Percentiles rank a stretch among this genome's conserved stretches.
phyloP scores from a whole-genome alignment of 2,888 invertebrate genomes.

The Zygaena filipendulae region DNA sequence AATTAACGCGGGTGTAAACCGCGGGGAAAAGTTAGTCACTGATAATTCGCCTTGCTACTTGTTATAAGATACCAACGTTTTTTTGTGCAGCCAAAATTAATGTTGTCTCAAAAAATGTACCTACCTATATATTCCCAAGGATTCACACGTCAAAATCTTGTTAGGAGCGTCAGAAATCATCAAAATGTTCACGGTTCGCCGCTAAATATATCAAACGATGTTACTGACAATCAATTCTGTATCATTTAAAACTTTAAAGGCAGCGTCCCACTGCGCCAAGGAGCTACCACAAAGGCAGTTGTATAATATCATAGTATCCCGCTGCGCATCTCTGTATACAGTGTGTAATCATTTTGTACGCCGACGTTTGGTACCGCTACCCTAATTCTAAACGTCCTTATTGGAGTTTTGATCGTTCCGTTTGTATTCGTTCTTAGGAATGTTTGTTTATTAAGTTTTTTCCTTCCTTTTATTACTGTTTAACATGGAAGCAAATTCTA shows the following conservation, averaged over 20 bases:
- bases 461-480: too few species aligned
- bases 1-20: too few species aligned
- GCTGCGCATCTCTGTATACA: conserved; percentile 61
- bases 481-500: too few species aligned
- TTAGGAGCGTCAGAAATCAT: conserved; percentile 37
- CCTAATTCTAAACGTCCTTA: conserved; percentile 59
- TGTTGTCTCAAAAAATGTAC: too few species aligned
- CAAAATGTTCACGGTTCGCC: conserved; percentile 49
- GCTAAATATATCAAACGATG: conserved; percentile 51
- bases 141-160: conserved; percentile 36
- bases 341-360: conserved; percentile 63
- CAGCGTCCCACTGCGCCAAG: conserved; percentile 57
- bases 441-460: conserved; percentile 43
- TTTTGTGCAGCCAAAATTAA: too few species aligned
- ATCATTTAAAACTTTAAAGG: conserved; percentile 68
- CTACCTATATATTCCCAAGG: conserved; percentile 20
- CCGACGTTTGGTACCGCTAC: conserved; percentile 52
- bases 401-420: conserved; percentile 57
- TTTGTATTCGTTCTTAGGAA: conserved; percentile 49
- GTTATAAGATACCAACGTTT: too few species aligned
- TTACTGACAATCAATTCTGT: conserved; percentile 61
- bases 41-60: too few species aligned
- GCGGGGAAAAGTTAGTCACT: too few species aligned
- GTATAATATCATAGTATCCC: conserved; percentile 64
- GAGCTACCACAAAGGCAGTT: conserved; percentile 61